These are phyloP conservation scores for Tachina lurida DNA, from an alignment of 2,888 invertebrate species.

Conservation along the genomic window DNA sequence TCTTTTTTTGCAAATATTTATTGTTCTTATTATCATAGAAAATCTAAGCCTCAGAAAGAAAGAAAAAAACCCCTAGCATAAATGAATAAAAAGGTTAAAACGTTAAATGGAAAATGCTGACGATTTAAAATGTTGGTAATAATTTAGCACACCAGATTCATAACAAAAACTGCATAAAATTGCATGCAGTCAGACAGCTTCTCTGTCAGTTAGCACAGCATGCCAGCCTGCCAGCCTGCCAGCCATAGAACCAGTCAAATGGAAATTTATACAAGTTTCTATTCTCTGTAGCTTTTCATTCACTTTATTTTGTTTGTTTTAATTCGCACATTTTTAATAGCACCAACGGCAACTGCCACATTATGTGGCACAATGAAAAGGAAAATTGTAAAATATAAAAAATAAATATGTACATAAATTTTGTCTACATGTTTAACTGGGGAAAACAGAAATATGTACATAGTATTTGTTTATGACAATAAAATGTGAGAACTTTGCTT, in stretches of 20 bases:
- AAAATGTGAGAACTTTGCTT: constrained; percentile 22
- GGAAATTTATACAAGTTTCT: constrained; percentile 60
- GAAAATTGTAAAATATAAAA: constrained; percentile 11
- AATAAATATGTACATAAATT: neutral
- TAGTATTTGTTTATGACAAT: neutral
- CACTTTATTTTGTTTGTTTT: constrained; percentile 32
- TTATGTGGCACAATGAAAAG: constrained; percentile 32
- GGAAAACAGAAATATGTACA: neutral
- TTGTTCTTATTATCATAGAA: constrained; percentile 21
- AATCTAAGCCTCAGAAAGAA: constrained; percentile 26
- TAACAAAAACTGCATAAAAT: constrained; percentile 28
- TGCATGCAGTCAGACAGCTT: constrained; percentile 13
- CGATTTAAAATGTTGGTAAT: constrained; percentile 68
- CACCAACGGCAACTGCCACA: constrained; percentile 4
- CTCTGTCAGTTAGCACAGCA: neutral
- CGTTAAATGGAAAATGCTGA: constrained; percentile 67
- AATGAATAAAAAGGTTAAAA: constrained; percentile 61
- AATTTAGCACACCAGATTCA: constrained; percentile 63
- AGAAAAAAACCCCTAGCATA: neutral
- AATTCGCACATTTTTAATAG: constrained; percentile 29
- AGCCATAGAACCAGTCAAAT: constrained; percentile 35
- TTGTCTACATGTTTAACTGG: neutral
- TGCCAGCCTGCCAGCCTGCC: neutral
- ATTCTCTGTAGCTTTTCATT: constrained; percentile 43
- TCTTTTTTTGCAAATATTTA: constrained; percentile 10